Evolutionary conservation across 2,888 invertebrate genomes (phyloP).

Genomic region (Amblyteles armatorius): DNA sequence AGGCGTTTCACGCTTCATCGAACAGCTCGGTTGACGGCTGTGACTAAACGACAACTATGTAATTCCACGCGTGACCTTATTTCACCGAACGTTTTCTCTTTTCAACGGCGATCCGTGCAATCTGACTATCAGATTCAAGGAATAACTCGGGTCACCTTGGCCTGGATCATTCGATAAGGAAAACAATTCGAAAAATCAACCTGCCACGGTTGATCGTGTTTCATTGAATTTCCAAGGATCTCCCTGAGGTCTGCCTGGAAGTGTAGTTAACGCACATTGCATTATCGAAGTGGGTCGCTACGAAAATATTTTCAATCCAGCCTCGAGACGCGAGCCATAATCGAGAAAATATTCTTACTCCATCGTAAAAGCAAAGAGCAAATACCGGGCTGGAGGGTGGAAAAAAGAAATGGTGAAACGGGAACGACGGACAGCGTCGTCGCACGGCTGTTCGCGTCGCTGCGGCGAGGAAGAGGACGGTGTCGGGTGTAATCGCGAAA

Average conservation of each 20-base stretch:
- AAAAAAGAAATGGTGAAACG: not conserved
- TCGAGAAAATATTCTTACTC: not conserved
- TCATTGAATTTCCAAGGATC: constrained; percentile 30
- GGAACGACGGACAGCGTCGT: not conserved
- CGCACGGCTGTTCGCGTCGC: not conserved
- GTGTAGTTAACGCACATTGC: not conserved
- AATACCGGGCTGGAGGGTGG: not conserved
- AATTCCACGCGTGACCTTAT: constrained; percentile 40
- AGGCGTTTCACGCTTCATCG: constrained; percentile 38
- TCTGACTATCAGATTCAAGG: constrained; percentile 32
- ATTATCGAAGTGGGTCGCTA: constrained; percentile 13
- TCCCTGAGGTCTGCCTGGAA: not conserved
- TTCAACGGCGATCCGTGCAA: constrained; percentile 12
- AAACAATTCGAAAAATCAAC: not conserved
- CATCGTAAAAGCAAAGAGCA: not conserved
- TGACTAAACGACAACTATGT: constrained; percentile 19
- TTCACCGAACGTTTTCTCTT: constrained; percentile 38
- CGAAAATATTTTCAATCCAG: not conserved
- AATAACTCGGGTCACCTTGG: constrained; percentile 27
- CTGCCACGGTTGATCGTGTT: constrained; percentile 18
- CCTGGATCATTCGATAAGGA: constrained; percentile 12
- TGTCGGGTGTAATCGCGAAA: constrained; percentile 55
- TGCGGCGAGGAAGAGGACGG: not conserved
- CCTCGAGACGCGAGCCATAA: not conserved
- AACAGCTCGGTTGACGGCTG: constrained; percentile 44